Evolutionary conservation across 1,140 invertebrate genomes (phyloP).

Genomic region (Neodiprion pinetum): DNA sequence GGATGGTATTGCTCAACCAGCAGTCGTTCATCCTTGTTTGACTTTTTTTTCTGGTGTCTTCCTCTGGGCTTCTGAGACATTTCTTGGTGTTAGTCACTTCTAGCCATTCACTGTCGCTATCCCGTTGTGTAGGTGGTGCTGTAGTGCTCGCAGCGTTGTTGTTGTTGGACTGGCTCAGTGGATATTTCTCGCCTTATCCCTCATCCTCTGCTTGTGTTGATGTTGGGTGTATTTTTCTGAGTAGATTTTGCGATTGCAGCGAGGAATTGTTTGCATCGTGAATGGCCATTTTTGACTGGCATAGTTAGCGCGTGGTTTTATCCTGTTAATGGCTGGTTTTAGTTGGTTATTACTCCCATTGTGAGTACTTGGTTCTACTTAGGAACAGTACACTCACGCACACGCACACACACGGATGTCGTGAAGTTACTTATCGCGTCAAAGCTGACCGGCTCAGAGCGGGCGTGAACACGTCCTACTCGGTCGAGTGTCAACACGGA

Average conservation of each 20-base stretch:
- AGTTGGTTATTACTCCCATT: neutral
- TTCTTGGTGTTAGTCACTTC: neutral
- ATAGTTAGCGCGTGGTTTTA: neutral
- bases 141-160: neutral
- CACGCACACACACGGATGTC: neutral
- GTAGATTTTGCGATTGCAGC: neutral
- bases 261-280: neutral
- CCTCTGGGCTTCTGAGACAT: neutral
- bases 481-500: neutral
- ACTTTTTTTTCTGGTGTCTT: neutral
- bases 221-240: neutral
- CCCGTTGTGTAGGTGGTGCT: no score
- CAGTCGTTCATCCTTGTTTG: neutral
- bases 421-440: neutral
- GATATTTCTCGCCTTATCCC: neutral
- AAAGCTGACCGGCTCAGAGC: neutral
- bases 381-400: neutral
- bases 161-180: constrained; percentile 1
- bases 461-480: neutral
- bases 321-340: neutral
- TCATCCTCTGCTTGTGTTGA: neutral
- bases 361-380: neutral
- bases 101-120: neutral
- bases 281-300: neutral
- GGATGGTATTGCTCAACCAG: neutral